phyloP scores from a whole-genome alignment of 2,113 vertebrate genomes.

The Burhinus oedicnemus region DNA sequence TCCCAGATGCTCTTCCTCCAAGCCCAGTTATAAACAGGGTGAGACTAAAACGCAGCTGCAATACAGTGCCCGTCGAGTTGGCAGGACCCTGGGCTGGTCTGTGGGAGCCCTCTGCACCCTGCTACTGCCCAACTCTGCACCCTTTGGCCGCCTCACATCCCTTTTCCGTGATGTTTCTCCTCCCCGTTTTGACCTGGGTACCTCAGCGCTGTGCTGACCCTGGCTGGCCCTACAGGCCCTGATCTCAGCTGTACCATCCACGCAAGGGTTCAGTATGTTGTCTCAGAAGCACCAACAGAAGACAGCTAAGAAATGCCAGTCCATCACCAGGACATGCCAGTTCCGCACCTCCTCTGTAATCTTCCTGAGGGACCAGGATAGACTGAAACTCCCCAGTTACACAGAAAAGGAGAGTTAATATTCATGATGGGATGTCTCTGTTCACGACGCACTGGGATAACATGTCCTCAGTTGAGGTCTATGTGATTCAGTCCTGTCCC shows the following conservation, averaged over 20 bases:
- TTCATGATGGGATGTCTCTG: not conserved
- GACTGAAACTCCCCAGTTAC: not conserved
- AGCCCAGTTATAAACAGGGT: not conserved
- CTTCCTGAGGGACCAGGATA: not conserved
- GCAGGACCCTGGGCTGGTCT: not conserved
- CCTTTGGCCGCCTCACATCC: not conserved
- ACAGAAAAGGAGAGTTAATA: not conserved
- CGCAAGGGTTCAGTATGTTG: accelerated
- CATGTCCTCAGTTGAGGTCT: accelerated
- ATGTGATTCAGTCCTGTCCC: not conserved
- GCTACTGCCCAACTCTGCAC: not conserved
- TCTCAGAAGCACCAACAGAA: not conserved
- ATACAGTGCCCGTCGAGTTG: not conserved
- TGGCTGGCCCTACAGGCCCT: not conserved
- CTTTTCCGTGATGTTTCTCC: not conserved
- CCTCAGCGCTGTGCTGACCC: not conserved
- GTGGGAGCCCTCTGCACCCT: not conserved
- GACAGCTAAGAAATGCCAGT: not conserved
- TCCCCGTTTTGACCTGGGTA: not conserved
- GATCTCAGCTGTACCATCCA: not conserved
- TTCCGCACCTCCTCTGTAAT: not conserved
- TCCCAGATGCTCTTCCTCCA: not conserved
- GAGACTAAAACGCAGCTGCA: no score
- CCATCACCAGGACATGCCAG: not conserved
- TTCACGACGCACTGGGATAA: not conserved